Base-by-base conservation (phyloP, 1,140 invertebrate species). In the Plectus sambesii region DNA sequence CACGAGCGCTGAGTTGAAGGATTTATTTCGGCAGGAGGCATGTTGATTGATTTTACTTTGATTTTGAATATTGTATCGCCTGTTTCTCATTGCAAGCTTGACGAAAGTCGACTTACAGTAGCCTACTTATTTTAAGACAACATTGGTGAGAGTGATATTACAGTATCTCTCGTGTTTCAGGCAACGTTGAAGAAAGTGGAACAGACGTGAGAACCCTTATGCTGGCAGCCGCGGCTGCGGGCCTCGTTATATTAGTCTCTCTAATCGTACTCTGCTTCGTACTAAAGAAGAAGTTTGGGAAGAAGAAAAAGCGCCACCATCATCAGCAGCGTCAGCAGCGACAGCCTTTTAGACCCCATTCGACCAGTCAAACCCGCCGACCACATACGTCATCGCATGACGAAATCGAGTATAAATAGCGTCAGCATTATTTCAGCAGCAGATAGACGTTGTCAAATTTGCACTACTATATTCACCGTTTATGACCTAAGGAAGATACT, bases 231-330 rank as follows among this genome's bases (percentile, higher is more conserved):
- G 52, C 62, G 4, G 51, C 58, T 40, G 61, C 59, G 22, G 63
- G 64, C 17, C 24, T 49, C 17, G 67, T 69, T 37, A 68, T 68
- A 30, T 19, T 66, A 9, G 60, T 66, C 52, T 68, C 69, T 29
- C 38, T 64, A 15, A 29, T 30, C 9, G 57, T 67, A 20, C 67
- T 67, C 49, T 65, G 63, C 46, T 52, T 61, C 24, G 46, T 69
- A 4, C 69, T 67, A 52, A 69, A 66, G 43, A 56, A 51, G 26
- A 66, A 66, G 33, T 33, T 66, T 5, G 66, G 68, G 43, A 45
- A 25, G 30, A 59, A 58, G 35, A 64, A 62, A 40, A 61, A 48
- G 23, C 23, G 38, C 2, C 47, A 63, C 12, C 46, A 43, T n/a
- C n/a, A n/a, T n/a, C n/a, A n/a, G n/a, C n/a, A n/a, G n/a, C n/a